Evolutionary conservation across 2,113 vertebrate genomes (phyloP).

Genomic region (Pungitius pungitius): DNA sequence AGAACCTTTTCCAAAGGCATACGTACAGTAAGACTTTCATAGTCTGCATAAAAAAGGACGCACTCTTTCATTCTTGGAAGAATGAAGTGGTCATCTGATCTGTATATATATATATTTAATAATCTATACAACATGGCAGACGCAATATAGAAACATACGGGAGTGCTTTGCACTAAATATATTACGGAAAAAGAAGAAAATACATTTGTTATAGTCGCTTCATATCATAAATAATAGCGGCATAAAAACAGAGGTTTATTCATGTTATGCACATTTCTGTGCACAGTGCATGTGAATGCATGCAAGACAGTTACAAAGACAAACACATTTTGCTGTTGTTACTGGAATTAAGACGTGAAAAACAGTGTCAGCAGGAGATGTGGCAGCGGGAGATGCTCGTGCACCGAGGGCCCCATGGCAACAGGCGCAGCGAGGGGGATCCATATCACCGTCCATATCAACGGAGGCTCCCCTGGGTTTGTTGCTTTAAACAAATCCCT

Average conservation of each 20-base stretch:
- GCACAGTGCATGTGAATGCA: neutral
- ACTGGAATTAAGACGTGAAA: neutral
- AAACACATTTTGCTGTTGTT: constrained; percentile 1
- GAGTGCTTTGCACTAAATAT: neutral
- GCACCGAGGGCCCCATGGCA: constrained; percentile 9
- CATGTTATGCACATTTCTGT: neutral
- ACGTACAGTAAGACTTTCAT: neutral
- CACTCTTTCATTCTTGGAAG: neutral
- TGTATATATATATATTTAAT: neutral
- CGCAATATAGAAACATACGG: neutral
- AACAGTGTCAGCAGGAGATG: neutral
- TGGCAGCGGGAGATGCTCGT: constrained; percentile 3
- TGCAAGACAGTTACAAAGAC: neutral
- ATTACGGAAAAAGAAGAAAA: neutral
- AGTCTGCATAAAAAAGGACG: neutral
- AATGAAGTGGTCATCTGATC: neutral
- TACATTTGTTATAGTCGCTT: neutral
- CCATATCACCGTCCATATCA: constrained; percentile 65
- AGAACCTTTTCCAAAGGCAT: neutral
- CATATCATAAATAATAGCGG: neutral
- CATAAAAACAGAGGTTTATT: neutral
- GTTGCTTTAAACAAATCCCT: constrained; percentile 80
- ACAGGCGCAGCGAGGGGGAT: constrained; percentile 36
- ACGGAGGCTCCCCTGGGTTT: constrained; percentile 53
- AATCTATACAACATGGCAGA: neutral